Conservation (phyloP, 2,797 vertebrate species). For the Karalla daura region DNA sequence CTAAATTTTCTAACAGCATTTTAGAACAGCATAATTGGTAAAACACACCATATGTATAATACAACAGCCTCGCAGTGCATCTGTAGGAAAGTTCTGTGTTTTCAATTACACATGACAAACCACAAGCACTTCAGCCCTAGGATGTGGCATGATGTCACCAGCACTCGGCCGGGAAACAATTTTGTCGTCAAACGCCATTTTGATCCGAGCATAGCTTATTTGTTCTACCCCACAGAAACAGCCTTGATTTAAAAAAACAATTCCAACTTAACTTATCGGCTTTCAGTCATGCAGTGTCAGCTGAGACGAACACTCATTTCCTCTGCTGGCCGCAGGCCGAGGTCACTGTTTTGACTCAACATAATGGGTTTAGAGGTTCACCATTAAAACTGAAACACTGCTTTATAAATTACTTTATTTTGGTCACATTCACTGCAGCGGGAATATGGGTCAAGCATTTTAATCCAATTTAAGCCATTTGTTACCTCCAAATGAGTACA, state of each 20-base stretch:
- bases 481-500: background rate
- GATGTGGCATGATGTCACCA: conserved; percentile 77
- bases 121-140: conserved; percentile 51
- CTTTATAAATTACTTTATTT: background rate
- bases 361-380: background rate
- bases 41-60: conserved; percentile 59
- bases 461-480: background rate
- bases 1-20: conserved; percentile 45
- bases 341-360: conserved; percentile 20
- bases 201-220: conserved; percentile 37
- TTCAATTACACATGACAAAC: conserved; percentile 63
- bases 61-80: conserved; percentile 23
- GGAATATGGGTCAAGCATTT: background rate
- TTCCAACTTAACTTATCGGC: conserved; percentile 14
- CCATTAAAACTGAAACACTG: background rate
- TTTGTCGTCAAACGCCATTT: conserved; percentile 35
- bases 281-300: conserved; percentile 8
- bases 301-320: conserved; percentile 32
- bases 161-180: conserved; percentile 59
- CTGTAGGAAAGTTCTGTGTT: conserved; percentile 33
- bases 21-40: conserved; percentile 58
- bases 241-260: conserved; percentile 12
- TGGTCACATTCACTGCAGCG: background rate
- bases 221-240: conserved; percentile 44
- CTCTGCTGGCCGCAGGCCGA: conserved; percentile 12